phyloP scores from a whole-genome alignment of 2,113 vertebrate species.

The Neomonachus schauinslandi region DNA sequence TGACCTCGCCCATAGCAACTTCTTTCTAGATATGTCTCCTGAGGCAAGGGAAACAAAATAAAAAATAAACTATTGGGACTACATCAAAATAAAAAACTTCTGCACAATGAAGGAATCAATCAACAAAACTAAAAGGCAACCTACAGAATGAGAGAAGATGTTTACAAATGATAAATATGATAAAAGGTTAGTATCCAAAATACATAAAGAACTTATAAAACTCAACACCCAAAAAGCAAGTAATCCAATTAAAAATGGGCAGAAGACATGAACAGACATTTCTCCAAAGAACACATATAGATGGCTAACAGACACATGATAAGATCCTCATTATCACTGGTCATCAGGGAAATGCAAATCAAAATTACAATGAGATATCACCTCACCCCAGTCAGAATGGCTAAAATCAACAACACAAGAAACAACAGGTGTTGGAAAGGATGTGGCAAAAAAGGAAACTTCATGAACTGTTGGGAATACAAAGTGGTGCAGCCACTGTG shows the following conservation, averaged over 20 bases:
- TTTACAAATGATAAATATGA: not conserved
- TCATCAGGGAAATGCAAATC: not conserved
- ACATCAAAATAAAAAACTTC: not conserved
- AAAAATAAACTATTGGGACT: not conserved
- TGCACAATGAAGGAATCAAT: not conserved
- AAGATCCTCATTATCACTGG: not conserved
- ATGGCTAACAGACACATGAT: not conserved
- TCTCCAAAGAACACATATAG: not conserved
- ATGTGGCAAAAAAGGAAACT: not conserved
- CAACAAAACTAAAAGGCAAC: not conserved
- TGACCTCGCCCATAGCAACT: not conserved
- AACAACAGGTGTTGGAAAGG: not conserved
- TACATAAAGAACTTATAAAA: not conserved
- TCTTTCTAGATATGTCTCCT: not conserved
- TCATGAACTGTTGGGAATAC: not conserved
- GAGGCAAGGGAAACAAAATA: not conserved
- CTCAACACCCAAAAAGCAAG: not conserved
- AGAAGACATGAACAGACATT: not conserved
- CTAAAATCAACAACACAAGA: not conserved
- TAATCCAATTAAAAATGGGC: not conserved
- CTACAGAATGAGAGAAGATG: not conserved
- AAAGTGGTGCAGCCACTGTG: not conserved
- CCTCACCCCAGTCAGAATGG: not conserved
- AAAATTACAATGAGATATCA: not conserved
- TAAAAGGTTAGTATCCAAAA: not conserved